phyloP scores from a whole-genome alignment of 2,888 invertebrate genomes.

The Lepeophtheirus nordmannii region DNA sequence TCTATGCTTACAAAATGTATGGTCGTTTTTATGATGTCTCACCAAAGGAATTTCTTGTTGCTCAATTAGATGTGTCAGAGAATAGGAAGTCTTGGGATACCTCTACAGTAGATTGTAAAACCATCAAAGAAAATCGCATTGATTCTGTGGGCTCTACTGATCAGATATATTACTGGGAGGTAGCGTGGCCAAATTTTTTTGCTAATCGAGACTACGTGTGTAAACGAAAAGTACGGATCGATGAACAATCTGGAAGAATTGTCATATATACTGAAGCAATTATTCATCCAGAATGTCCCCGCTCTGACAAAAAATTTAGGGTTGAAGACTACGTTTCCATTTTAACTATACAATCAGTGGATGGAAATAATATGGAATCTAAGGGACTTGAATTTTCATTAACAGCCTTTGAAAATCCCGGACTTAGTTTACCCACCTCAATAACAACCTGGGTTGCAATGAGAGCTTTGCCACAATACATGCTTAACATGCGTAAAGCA shows the following conservation, averaged over 20 bases:
- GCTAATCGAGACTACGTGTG: constrained; percentile 20
- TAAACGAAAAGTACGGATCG: neutral
- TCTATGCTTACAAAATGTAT: constrained; percentile 24
- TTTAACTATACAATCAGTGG: constrained; percentile 10
- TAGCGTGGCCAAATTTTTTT: constrained; percentile 22
- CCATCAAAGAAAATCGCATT: neutral
- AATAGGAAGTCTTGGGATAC: constrained; percentile 17
- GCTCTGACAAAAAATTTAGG: neutral
- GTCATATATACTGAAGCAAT: constrained; percentile 5
- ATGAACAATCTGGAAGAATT: neutral
- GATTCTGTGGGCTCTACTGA: neutral
- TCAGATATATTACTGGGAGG: constrained; percentile 23
- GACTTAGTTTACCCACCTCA: neutral
- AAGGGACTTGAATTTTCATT: constrained; percentile 16
- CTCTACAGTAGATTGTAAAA: constrained; percentile 11
- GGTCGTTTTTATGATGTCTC: constrained; percentile 18
- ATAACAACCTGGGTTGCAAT: constrained; percentile 23
- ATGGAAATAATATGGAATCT: neutral
- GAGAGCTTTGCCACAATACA: constrained; percentile 18
- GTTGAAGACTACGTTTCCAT: constrained; percentile 19
- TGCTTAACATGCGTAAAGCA: constrained; percentile 13
- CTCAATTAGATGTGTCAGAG: constrained; percentile 17
- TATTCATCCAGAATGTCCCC: constrained; percentile 6
- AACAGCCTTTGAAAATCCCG: constrained; percentile 24
- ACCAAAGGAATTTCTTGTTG: constrained; percentile 16